phyloP scores from a whole-genome alignment of 1,140 invertebrate species.

The Doryteuthis pealeii region DNA sequence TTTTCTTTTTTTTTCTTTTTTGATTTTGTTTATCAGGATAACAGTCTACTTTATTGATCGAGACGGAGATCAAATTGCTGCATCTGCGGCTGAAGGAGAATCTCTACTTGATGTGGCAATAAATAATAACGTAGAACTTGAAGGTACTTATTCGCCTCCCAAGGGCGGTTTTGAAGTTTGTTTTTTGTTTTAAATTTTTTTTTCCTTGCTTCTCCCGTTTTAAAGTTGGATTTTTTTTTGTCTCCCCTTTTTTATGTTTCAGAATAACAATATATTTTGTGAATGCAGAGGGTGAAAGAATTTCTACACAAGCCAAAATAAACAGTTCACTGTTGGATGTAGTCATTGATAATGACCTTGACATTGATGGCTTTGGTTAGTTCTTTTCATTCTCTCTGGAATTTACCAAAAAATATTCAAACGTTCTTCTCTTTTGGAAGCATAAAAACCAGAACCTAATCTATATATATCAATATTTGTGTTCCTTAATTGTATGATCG shows the following conservation, averaged over 20 bases:
- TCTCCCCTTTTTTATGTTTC: conserved; percentile 43
- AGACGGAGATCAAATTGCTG: conserved; percentile 74
- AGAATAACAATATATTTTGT: conserved; percentile 85
- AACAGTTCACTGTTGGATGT: conserved; percentile 90
- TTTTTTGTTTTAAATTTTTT: no score
- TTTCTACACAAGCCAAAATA: conserved; percentile 79
- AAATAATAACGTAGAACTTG: conserved; percentile 90
- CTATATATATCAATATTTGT: no score
- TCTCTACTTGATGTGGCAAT: conserved; percentile 88
- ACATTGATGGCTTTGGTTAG: conserved; percentile 92
- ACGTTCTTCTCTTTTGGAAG: no score
- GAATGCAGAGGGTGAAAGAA: conserved; percentile 72
- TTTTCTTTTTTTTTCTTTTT: neutral
- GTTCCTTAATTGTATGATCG: no score
- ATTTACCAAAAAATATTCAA: neutral
- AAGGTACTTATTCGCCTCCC: conserved; percentile 65
- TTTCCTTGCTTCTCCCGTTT: no score
- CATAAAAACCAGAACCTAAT: no score
- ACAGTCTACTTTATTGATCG: conserved; percentile 79
- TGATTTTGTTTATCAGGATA: conserved; percentile 67
- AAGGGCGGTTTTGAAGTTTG: neutral
- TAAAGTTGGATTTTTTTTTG: neutral
- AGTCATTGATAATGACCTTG: conserved; percentile 89
- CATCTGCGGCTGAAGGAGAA: conserved; percentile 85
- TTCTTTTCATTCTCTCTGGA: conserved; percentile 21